Conservation (phyloP, 1,140 invertebrate species). For the Periplaneta americana region DNA sequence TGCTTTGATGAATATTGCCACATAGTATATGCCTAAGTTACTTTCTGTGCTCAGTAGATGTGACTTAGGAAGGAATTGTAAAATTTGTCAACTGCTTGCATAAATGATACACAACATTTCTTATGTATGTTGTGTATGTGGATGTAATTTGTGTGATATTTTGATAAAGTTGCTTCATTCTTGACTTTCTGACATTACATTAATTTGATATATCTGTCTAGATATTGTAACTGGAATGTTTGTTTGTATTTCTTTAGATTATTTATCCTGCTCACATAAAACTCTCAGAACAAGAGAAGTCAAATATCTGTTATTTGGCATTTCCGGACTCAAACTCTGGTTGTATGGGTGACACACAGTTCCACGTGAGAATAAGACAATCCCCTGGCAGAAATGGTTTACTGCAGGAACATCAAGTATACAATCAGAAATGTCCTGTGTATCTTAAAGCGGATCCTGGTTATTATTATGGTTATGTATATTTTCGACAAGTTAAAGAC, state of each 20-base stretch:
- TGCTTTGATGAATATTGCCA: no score
- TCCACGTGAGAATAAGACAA: slow-evolving; percentile 82
- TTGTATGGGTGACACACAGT: slow-evolving; percentile 97
- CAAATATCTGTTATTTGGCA: slow-evolving; percentile 95
- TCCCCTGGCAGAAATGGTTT: slow-evolving; percentile 34
- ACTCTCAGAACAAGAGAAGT: slow-evolving; percentile 88
- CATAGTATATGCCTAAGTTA: no score
- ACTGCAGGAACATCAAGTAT: slow-evolving; percentile 37
- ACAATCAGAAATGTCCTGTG: slow-evolving; percentile 67
- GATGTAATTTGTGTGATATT: not conserved
- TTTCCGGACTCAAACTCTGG: slow-evolving; percentile 99
- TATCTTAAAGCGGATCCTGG: slow-evolving; percentile 68
- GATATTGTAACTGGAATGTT: slow-evolving; percentile 13
- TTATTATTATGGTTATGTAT: slow-evolving; percentile 95
- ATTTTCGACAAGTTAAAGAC: slow-evolving; percentile 97
- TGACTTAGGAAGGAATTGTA: no score
- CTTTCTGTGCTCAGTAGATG: no score
- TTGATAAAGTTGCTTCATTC: not conserved
- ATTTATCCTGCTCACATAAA: slow-evolving; percentile 80
- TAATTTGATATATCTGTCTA: slow-evolving; percentile 10
- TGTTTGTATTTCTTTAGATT: slow-evolving; percentile 51
- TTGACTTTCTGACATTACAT: not conserved
- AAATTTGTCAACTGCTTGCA: no score
- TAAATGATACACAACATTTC: not conserved
- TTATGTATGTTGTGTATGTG: not conserved